Evolutionary conservation across 2,113 vertebrate genomes (phyloP).

Genomic region (Amblyornis subalaris): DNA sequence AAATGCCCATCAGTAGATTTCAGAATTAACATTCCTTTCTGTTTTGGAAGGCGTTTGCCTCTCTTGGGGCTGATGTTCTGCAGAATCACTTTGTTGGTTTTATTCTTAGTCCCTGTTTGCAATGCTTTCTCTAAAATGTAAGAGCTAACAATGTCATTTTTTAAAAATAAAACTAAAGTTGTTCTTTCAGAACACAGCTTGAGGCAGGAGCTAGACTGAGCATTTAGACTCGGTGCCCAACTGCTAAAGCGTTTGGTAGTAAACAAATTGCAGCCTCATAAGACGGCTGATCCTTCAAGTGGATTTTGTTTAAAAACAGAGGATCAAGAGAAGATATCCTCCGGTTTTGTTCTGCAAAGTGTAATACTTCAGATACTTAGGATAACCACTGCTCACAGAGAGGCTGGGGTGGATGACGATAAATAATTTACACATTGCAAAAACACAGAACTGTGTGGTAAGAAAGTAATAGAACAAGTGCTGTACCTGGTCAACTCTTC

Average conservation of each 20-base stretch:
- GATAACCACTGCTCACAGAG: background rate
- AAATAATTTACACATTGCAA: background rate
- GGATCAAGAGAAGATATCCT: background rate
- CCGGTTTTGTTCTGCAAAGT: background rate
- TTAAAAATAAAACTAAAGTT: background rate
- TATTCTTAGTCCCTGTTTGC: background rate
- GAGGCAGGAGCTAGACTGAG: background rate
- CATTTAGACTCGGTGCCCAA: background rate
- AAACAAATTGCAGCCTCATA: background rate
- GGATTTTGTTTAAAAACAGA: background rate
- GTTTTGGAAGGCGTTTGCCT: background rate
- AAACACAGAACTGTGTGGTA: background rate
- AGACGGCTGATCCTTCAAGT: background rate
- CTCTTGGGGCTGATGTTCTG: background rate
- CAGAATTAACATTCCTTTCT: background rate
- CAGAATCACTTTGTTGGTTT: background rate
- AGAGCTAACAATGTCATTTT: background rate
- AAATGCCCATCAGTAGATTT: background rate
- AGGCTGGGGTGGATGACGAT: background rate
- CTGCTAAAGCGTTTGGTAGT: background rate
- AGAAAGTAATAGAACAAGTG: background rate
- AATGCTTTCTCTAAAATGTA: background rate
- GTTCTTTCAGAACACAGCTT: background rate
- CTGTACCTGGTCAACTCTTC: constrained; percentile 91
- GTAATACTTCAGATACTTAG: background rate